phyloP scores from a whole-genome alignment of 2,888 invertebrate species.

The Operophtera brumata region DNA sequence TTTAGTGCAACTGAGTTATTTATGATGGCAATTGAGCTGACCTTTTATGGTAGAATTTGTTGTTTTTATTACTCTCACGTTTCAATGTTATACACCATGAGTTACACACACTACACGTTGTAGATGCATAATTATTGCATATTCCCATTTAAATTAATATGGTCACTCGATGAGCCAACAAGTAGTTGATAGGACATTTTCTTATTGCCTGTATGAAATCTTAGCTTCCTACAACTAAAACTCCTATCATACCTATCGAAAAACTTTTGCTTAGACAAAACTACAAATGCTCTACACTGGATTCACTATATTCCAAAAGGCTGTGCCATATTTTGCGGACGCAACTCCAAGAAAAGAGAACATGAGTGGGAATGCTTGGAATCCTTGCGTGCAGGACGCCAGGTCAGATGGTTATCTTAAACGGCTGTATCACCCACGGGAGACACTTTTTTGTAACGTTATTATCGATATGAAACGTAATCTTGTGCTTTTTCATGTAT shows the following conservation, averaged over 20 bases:
- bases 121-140: too few species aligned
- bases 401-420: constrained; percentile 79
- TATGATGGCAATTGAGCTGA: not conserved
- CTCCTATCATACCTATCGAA: too few species aligned
- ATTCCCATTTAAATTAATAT: too few species aligned
- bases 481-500: constrained; percentile 51
- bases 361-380: constrained; percentile 70
- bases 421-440: constrained; percentile 78
- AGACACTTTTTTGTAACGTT: constrained; percentile 77
- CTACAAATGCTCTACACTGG: not conserved
- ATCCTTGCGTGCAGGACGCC: constrained; percentile 70
- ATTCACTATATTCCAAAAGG: not conserved
- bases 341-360: constrained; percentile 49
- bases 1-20: constrained; percentile 4
- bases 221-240: too few species aligned
- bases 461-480: constrained; percentile 68
- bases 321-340: constrained; percentile 18
- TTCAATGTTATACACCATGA: too few species aligned
- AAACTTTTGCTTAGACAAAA: not conserved
- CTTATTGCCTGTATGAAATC: too few species aligned
- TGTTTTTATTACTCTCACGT: not conserved
- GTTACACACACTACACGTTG: too few species aligned
- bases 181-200: too few species aligned
- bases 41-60: not conserved
- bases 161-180: too few species aligned